Evolutionary conservation across 1,140 invertebrate genomes (phyloP), one percentile per base, ranked within the genome.

Genomic region (Drosophila ercepeae): DNA sequence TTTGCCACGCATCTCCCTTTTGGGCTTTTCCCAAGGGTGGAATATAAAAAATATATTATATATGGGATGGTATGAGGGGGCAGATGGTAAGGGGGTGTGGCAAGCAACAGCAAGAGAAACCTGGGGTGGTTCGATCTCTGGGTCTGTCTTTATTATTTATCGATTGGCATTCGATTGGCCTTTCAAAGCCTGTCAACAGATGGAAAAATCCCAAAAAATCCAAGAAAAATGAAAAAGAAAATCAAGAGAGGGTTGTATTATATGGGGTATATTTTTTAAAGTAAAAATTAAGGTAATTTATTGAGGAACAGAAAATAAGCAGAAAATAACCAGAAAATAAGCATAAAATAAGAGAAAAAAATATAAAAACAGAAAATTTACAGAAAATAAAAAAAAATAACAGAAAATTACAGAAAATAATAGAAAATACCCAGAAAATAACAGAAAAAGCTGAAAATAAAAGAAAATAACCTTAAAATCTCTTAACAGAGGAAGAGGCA

Each of bases 101-200:
- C 29, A 32, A 32, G 9, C 29, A 32, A 1, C 29, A 36, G 21
- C 21, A 11, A 1, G 9, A 36, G 21, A 2, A 11, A 48, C 16
- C 25, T 13, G 48, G 39, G 42, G 51, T 64, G 3, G 60, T 61
- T 64, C 73, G 57, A 70, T 59, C 76, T 59, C 76, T 41, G 71
- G 48, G 67, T 44, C 71, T 55, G 60, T 50, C 58, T 78, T 78
- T 84, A 84, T 79, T 84, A 78, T 72, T 86, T 84, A 84, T 84
- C 81, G 79, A 84, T 84, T 86, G 81, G 34, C 51, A 53, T 84
- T 79, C 81, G 81, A 86, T 86, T 84, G 79, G 72, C 54, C 78
- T 69, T 78, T 74, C 71, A 25, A 57, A 39, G 36, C 13, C 79
- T 78, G 79, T 83, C 79, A 75, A 58, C 79, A 73, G 36, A 23